Base-by-base conservation (phyloP, 2,113 vertebrate species). In the Prietella phreatophila region DNA sequence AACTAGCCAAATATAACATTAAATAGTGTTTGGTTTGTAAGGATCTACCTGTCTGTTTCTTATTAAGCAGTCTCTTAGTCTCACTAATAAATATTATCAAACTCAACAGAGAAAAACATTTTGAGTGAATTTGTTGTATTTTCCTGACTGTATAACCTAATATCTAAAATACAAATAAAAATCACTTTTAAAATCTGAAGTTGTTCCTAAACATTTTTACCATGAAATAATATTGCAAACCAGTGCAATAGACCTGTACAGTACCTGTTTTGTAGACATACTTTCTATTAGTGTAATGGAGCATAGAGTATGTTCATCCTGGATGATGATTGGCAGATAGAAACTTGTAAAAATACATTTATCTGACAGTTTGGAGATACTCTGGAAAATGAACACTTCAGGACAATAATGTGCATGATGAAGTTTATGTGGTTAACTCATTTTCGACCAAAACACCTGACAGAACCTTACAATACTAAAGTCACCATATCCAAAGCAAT, bases 151-250 rank as follows among this genome's bases (percentile, higher is more conserved):
- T 33, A 30, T 73, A 42, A 8, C 22, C 36, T 39, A 73, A 73
- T 20, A 69, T 69, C 14, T 69, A 69, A 69, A 69, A 69, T 69
- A 69, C 30, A 69, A 33, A 69, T 47, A 75, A 75, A 71, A 71
- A 42, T 73, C 39, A 39, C n/a, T 39, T 73, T 75, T 47, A 42
- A 22, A 76, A 30, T 67, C 65, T 30, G n/a, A 65, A 15, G n/a
- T 11, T 33, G 27, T 19, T 73, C 17, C n/a, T 30, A 15, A 67
- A 20, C 33, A 73, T 73, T 36, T 65, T 13, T 14, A 67, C 0
- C 14, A 36, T 71, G 14, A 39, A 73, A 8, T 73, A 5, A 73
- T 19, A 20, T 73, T 5, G 6, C 5, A 73, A 73, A 73, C 69
- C 69, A 36, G 14, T 36, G 20, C 69, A 75, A 20, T 42, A 50